Evolutionary conservation across 2,888 invertebrate genomes (phyloP).

Genomic region (Ornithoptera priamus): DNA sequence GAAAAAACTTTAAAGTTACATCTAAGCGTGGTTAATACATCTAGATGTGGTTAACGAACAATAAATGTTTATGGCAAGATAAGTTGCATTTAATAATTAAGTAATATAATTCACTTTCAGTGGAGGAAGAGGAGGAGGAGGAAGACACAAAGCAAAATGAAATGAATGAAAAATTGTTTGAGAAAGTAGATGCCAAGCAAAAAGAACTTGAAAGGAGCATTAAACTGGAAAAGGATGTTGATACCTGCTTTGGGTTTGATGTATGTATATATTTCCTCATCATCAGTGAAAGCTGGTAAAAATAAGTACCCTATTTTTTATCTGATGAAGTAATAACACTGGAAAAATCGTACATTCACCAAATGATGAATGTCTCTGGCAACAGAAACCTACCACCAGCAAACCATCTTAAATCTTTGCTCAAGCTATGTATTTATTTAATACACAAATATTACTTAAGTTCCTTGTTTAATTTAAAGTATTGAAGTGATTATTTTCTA

Average conservation of each 20-base stretch:
- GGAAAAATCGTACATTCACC: neutral
- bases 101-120: conserved; percentile 44
- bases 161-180: conserved; percentile 29
- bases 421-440: no score
- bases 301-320: neutral
- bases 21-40: no score
- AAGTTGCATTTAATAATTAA: no score
- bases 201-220: conserved; percentile 49
- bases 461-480: no score
- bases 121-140: conserved; percentile 62
- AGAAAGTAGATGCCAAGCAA: conserved; percentile 37
- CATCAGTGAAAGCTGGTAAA: neutral
- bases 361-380: no score
- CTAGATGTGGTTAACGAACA: no score
- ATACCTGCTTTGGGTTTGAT: conserved; percentile 91
- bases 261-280: conserved; percentile 64
- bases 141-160: conserved; percentile 54
- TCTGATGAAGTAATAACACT: neutral
- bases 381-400: no score
- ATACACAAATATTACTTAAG: no score
- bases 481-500: no score
- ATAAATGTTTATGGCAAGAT: no score
- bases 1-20: no score
- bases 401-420: no score
- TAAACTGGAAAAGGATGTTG: conserved; percentile 83